Percentiles rank a stretch among this genome's conserved stretches.
Conservation (phyloP, 1,140 invertebrate species). For the Drosophila kikkawai region DNA sequence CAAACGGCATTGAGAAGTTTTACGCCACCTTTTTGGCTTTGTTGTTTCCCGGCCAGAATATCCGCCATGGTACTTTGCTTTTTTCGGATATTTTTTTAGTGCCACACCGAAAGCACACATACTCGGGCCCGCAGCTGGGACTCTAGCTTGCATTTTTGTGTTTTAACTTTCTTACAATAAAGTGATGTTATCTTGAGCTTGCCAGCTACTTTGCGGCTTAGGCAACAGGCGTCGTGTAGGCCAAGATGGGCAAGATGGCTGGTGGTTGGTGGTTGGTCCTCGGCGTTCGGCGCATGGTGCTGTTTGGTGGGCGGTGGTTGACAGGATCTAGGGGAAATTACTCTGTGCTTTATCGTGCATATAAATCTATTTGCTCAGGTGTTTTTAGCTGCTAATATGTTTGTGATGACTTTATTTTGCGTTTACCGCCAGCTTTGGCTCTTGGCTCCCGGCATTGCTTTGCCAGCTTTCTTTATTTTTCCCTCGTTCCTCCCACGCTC, state of each 20-base stretch:
- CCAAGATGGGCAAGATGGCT: conserved; percentile 18
- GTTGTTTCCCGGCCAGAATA: conserved; percentile 16
- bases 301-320: conserved; percentile 42
- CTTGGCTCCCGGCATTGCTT: conserved; percentile 42
- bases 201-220: conserved; percentile 81
- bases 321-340: conserved; percentile 83
- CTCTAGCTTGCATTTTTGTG: conserved; percentile 76
- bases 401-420: conserved; percentile 84
- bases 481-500: conserved; percentile 13
- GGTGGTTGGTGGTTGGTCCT: conserved; percentile 36
- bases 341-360: conserved; percentile 83
- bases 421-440: conserved; percentile 74
- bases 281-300: neutral
- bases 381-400: conserved; percentile 84
- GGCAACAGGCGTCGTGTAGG: conserved; percentile 71
- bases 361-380: conserved; percentile 84
- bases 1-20: conserved; percentile 67
- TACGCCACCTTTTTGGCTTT: conserved; percentile 25
- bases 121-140: conserved; percentile 34
- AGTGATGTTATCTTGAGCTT: conserved; percentile 79
- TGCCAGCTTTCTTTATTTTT: conserved; percentile 50
- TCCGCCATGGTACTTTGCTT: conserved; percentile 20
- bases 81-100: conserved; percentile 55
- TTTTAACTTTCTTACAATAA: conserved; percentile 84
- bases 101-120: conserved; percentile 22